These are phyloP conservation scores for Entosphenus tridentatus DNA, from an alignment of 2,113 vertebrate genomes.

Conservation along the genomic window DNA sequence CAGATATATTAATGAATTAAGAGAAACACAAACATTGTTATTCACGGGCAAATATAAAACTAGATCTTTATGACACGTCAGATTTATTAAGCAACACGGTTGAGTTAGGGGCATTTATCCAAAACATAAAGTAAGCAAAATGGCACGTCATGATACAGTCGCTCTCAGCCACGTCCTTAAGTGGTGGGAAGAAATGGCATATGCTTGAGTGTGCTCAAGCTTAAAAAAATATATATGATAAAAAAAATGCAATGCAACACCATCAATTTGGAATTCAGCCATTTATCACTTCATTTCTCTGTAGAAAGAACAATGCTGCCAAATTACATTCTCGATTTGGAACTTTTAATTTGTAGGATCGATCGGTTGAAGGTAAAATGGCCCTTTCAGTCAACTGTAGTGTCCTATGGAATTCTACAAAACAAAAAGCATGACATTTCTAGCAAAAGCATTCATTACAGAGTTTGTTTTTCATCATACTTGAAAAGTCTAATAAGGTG, in stretches of 20 bases:
- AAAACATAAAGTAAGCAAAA: no score
- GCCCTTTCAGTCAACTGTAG: not conserved
- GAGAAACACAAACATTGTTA: not conserved
- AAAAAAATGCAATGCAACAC: not conserved
- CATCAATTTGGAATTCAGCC: not conserved
- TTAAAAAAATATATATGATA: not conserved
- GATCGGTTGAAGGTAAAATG: not conserved
- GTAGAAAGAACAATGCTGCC: not conserved
- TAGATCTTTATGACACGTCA: no score
- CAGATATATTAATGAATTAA: not conserved
- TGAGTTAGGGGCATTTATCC: no score
- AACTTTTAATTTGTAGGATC: not conserved
- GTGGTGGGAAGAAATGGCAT: no score
- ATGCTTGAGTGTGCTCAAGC: no score
- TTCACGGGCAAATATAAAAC: not conserved
- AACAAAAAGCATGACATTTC: not conserved
- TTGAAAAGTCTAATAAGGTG: no score
- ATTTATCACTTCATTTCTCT: not conserved
- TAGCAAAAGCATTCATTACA: not conserved
- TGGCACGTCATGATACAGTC: no score
- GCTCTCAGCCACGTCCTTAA: no score
- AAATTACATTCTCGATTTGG: not conserved
- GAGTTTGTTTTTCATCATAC: no score
- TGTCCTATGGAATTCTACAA: not conserved
- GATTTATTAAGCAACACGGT: no score